These are phyloP conservation scores for Leptoteleia sp. DNA, from an alignment of 1,140 invertebrate species.

Conservation along the genomic window DNA sequence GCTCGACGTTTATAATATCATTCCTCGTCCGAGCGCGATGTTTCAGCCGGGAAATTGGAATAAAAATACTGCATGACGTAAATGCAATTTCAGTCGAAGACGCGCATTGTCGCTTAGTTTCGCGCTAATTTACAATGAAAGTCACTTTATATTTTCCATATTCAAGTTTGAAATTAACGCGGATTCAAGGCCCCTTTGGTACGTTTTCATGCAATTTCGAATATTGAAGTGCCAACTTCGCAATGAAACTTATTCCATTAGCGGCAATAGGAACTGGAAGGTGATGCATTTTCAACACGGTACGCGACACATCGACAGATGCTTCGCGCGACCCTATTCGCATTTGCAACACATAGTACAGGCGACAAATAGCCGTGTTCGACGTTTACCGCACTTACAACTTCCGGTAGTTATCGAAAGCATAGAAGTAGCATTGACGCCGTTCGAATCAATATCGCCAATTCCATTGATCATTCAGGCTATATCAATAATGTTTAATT, in stretches of 20 bases:
- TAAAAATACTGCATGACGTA: background rate
- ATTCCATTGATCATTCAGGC: no score
- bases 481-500: no score
- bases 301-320: constrained; percentile 32
- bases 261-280: constrained; percentile 26
- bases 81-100: background rate
- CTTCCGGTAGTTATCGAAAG: constrained; percentile 32
- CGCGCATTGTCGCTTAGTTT: background rate
- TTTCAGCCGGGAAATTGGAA: background rate
- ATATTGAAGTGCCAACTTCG: constrained; percentile 19
- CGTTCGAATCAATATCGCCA: constrained; percentile 20
- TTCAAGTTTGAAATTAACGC: constrained; percentile 17
- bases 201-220: constrained; percentile 26
- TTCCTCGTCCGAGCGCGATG: background rate
- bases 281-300: constrained; percentile 17
- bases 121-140: constrained; percentile 18
- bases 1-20: no score
- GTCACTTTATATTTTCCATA: constrained; percentile 21
- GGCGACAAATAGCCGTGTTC: constrained; percentile 23
- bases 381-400: constrained; percentile 13
- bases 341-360: constrained; percentile 9
- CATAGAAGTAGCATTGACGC: background rate
- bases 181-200: constrained; percentile 12
- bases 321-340: constrained; percentile 17
- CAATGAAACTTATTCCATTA: constrained; percentile 47